Conservation (phyloP, 2,113 vertebrate genomes). For the Chloropsis cyanopogon region DNA sequence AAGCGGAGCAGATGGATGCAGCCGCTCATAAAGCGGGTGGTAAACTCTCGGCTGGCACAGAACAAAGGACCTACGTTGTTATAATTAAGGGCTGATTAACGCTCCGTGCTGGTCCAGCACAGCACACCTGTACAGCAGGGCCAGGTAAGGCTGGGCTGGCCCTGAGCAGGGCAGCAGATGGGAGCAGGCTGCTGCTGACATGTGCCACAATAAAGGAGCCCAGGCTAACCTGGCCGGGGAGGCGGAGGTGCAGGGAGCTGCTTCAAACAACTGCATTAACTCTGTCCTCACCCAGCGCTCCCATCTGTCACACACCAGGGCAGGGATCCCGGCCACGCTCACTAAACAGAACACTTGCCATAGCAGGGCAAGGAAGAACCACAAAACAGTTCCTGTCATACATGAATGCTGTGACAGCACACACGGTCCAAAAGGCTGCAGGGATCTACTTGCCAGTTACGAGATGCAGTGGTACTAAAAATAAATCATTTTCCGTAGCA, state of each 20-base stretch:
- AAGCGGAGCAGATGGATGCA: conserved; percentile 83
- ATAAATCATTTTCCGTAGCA: rapidly evolving
- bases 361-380: rapidly evolving
- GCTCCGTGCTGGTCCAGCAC: conserved; percentile 66
- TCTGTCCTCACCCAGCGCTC: conserved; percentile 46
- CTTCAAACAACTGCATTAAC: conserved; percentile 61
- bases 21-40: conserved; percentile 71
- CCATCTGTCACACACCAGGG: conserved; percentile 64
- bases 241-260: conserved; percentile 67
- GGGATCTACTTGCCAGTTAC: rapidly evolving
- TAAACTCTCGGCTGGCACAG: conserved; percentile 50
- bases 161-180: conserved; percentile 79
- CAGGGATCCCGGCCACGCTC: rapidly evolving
- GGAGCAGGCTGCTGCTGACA: conserved; percentile 77
- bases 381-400: neutral
- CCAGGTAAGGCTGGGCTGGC: conserved; percentile 67
- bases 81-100: conserved; percentile 78
- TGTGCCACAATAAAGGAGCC: conserved; percentile 75
- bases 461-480: rapidly evolving
- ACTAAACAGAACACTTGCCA: rapidly evolving
- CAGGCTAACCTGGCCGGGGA: conserved; percentile 69
- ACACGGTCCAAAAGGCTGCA: neutral
- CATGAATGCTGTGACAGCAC: rapidly evolving
- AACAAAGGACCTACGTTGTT: conserved; percentile 84
- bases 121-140: conserved; percentile 80